A percentile compares a stretch with the other conserved stretches of the same genome.
phyloP scores from a whole-genome alignment of 2,888 invertebrate genomes.

The Eremobia ochroleuca region DNA sequence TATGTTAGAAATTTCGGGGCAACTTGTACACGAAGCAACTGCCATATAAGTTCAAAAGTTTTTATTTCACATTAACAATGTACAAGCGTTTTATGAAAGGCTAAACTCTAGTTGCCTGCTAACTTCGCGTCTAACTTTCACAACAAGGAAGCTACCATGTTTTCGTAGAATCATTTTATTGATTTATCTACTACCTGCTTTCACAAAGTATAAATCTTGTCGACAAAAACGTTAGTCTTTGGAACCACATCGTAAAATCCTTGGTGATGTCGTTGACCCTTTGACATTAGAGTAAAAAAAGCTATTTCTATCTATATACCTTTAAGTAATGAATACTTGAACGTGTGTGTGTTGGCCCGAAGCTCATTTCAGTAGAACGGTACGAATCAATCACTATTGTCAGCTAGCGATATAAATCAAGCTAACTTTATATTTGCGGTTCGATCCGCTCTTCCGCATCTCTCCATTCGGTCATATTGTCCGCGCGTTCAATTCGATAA shows the following conservation, averaged over 20 bases:
- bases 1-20: constrained; percentile 36
- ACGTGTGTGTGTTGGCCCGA: constrained; percentile 7
- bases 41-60: constrained; percentile 41
- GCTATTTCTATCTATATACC: constrained; percentile 14
- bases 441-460: constrained; percentile 52
- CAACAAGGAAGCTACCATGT: not conserved
- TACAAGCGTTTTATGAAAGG: constrained; percentile 45
- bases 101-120: constrained; percentile 16
- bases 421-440: constrained; percentile 63
- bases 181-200: constrained; percentile 2
- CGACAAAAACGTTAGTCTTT: not conserved
- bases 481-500: constrained; percentile 65
- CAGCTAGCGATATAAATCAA: constrained; percentile 65
- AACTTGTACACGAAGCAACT: constrained; percentile 32
- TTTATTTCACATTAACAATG: constrained; percentile 47
- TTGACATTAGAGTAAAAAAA: constrained; percentile 18
- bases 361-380: constrained; percentile 31
- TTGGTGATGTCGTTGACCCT: not conserved
- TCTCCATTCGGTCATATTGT: constrained; percentile 58
- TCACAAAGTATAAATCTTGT: not conserved
- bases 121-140: constrained; percentile 31
- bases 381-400: constrained; percentile 62
- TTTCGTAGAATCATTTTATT: constrained; percentile 18
- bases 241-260: constrained; percentile 4
- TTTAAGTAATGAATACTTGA: constrained; percentile 42